A percentile compares a stretch with the other conserved stretches of the same genome.
These are phyloP conservation scores for Notocelia uddmanniana DNA, from an alignment of 2,888 invertebrate genomes.

Conservation along the genomic window DNA sequence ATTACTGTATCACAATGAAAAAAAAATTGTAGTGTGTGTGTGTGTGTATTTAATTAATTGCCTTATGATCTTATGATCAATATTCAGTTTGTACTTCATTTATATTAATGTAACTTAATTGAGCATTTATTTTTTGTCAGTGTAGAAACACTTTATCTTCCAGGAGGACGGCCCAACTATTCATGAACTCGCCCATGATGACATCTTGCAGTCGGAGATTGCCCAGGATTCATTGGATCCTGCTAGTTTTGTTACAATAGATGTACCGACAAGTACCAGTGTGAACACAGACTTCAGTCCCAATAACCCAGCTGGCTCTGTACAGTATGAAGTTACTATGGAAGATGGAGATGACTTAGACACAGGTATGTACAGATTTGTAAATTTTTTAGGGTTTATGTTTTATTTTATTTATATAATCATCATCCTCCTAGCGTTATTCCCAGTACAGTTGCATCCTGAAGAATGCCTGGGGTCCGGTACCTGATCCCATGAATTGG, in stretches of 20 bases:
- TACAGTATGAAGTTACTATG: constrained; percentile 78
- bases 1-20: no score
- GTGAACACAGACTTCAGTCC: constrained; percentile 54
- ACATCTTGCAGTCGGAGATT: constrained; percentile 68
- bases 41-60: no score
- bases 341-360: constrained; percentile 78
- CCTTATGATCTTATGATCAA: no score
- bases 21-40: no score
- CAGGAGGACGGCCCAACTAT: constrained; percentile 84
- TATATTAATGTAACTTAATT: no score
- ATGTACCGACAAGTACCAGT: constrained; percentile 56
- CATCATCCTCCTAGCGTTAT: no score
- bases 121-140: no score
- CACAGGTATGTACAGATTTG: constrained; percentile 62
- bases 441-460: no score
- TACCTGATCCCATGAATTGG: no score
- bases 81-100: no score
- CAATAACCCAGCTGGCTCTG: constrained; percentile 57
- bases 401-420: no score
- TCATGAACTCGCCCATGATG: constrained; percentile 81
- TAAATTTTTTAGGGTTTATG: background rate
- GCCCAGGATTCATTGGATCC: constrained; percentile 68
- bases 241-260: constrained; percentile 65
- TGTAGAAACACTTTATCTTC: constrained; percentile 47
- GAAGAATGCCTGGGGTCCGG: no score